Conservation (phyloP, 2,888 invertebrate species). For the Scrobipalpa costella region DNA sequence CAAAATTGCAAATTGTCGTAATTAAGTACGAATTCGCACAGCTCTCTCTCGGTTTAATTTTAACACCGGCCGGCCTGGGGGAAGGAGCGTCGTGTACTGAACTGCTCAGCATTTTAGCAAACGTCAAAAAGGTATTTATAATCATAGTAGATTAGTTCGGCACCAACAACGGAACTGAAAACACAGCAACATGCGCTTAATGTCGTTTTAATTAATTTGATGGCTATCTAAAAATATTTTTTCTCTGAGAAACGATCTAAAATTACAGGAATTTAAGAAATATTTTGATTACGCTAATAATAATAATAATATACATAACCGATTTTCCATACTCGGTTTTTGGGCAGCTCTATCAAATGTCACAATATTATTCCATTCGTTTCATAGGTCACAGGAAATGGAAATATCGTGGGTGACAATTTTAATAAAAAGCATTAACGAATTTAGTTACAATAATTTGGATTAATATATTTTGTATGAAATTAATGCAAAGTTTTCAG, state of each 20-base stretch:
- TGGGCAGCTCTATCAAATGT: background rate
- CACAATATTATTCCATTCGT: background rate
- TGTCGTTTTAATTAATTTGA: too few relatives aligned
- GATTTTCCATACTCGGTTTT: constrained; percentile 1
- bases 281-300: too few relatives aligned
- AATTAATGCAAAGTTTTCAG: too few relatives aligned
- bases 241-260: background rate
- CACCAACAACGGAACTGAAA: background rate
- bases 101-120: background rate
- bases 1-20: constrained; percentile 26
- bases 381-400: background rate
- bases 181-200: too few relatives aligned
- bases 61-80: constrained; percentile 32
- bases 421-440: too few relatives aligned
- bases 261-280: too few relatives aligned
- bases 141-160: too few relatives aligned
- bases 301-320: background rate
- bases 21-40: constrained; percentile 34
- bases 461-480: too few relatives aligned
- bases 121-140: constrained; percentile 20
- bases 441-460: too few relatives aligned
- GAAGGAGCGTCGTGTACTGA: constrained; percentile 25
- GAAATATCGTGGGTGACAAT: too few relatives aligned
- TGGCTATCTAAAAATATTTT: too few relatives aligned
- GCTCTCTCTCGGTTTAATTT: constrained; percentile 23